Percentiles rank a stretch among this genome's conserved stretches.
These are phyloP conservation scores for Nerophis lumbriciformis DNA, from an alignment of 2,113 vertebrate genomes.

Conservation along the genomic window DNA sequence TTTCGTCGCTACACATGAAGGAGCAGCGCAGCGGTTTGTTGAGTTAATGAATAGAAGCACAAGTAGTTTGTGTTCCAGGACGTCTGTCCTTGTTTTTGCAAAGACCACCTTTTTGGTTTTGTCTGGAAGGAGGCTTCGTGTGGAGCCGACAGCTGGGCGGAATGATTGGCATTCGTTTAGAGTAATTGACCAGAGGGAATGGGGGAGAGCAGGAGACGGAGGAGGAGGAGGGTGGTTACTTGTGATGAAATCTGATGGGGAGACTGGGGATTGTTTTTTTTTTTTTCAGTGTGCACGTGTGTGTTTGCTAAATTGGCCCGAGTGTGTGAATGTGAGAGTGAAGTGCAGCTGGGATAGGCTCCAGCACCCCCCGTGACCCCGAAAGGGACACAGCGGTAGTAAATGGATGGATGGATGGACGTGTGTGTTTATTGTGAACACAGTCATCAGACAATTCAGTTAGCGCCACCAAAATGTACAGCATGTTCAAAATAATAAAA, in stretches of 20 bases:
- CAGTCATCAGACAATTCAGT: no score
- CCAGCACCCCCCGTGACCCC: no score
- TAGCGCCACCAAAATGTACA: no score
- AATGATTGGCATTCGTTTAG: slow-evolving; percentile 72
- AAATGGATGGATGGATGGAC: no score
- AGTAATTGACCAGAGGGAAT: slow-evolving; percentile 69
- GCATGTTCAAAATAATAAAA: no score
- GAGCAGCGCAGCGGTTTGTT: slow-evolving; percentile 13
- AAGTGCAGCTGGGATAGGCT: no score
- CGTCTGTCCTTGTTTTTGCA: slow-evolving; percentile 56
- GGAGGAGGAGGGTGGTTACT: slow-evolving; percentile 10
- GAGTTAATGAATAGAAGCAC: slow-evolving; percentile 1
- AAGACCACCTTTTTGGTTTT: slow-evolving; percentile 40
- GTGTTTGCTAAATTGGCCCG: no score
- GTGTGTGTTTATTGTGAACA: no score
- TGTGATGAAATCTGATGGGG: slow-evolving; percentile 58
- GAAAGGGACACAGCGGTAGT: no score
- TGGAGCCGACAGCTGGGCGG: slow-evolving; percentile 71
- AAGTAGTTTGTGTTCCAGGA: slow-evolving; percentile 39
- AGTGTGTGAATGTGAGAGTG: no score
- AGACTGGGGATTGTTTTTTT: slow-evolving; percentile 51
- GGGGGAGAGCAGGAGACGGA: slow-evolving; percentile 28
- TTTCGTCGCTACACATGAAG: slow-evolving; percentile 29
- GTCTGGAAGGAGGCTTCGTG: slow-evolving; percentile 65
- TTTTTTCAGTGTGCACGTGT: slow-evolving; percentile 36